These are phyloP conservation scores for Origma solitaria DNA, from an alignment of 2,113 vertebrate genomes.

Conservation along the genomic window DNA sequence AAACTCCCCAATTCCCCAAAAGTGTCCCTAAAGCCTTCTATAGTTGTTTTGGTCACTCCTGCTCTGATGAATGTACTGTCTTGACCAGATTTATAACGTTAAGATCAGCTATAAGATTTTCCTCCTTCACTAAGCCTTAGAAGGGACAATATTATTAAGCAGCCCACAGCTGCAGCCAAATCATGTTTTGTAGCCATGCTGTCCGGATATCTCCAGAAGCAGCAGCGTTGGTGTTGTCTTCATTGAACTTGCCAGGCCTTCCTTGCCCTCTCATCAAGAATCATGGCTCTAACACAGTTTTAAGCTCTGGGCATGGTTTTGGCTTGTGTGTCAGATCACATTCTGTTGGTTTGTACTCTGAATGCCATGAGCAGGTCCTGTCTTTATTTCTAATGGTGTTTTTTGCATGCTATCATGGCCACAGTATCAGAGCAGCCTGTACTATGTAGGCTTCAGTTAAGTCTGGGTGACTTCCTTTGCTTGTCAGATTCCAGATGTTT, in stretches of 20 bases:
- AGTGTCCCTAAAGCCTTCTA: not conserved
- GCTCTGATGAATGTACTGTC: not conserved
- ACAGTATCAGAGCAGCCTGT: not conserved
- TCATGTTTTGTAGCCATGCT: not conserved
- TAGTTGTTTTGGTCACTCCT: not conserved
- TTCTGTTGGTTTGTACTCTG: not conserved
- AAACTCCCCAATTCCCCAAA: not conserved
- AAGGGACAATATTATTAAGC: not conserved
- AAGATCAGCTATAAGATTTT: not conserved
- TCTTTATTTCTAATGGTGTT: not conserved
- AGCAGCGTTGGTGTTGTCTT: not conserved
- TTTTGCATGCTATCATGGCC: not conserved
- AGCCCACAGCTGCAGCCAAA: not conserved
- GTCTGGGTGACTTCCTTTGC: constrained; percentile 28
- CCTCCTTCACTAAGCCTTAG: not conserved
- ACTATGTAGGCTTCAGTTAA: not conserved
- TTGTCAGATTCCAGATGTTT: constrained; percentile 34
- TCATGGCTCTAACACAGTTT: not conserved
- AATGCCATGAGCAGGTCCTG: not conserved
- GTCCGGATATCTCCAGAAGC: not conserved
- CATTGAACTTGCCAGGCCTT: not conserved
- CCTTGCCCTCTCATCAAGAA: not conserved
- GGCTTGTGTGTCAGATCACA: rapidly evolving
- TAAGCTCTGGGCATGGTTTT: not conserved
- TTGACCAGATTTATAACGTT: not conserved